Conservation (phyloP, 2,113 vertebrate genomes). For the Lynx canadensis region DNA sequence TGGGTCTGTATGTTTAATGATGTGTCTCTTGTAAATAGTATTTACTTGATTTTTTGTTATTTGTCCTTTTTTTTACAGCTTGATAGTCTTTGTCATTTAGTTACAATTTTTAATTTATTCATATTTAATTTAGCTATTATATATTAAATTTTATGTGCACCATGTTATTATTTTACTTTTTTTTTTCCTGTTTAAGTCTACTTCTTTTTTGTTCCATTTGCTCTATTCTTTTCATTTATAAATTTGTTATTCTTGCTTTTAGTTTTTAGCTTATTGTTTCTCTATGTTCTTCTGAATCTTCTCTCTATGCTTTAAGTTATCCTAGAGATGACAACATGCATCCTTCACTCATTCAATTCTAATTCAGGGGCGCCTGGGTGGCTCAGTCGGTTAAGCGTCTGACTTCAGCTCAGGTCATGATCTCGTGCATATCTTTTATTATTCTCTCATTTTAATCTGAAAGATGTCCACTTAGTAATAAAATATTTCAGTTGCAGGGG, state of each 20-base stretch:
- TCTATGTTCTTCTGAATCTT: not conserved
- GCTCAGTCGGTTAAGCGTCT: too few species aligned
- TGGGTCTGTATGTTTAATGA: not conserved
- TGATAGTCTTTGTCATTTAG: not conserved
- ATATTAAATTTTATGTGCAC: not conserved
- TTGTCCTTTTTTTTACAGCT: not conserved
- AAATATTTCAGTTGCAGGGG: too few species aligned
- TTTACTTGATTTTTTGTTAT: not conserved
- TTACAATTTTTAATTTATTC: not conserved
- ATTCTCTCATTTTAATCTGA: too few species aligned
- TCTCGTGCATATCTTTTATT: too few species aligned
- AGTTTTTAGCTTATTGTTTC: not conserved
- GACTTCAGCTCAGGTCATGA: too few species aligned
- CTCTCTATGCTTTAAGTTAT: not conserved
- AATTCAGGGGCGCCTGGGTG: not conserved
- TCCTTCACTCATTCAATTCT: not conserved
- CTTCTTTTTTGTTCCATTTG: not conserved
- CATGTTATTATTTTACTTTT: not conserved
- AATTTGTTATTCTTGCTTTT: not conserved
- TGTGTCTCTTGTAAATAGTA: not conserved
- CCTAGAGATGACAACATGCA: not conserved
- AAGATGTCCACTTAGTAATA: too few species aligned
- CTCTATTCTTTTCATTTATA: not conserved
- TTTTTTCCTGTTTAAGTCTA: not conserved
- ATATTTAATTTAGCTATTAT: not conserved